phyloP scores from a whole-genome alignment of 2,888 invertebrate species.

The Cheilosia soror region DNA sequence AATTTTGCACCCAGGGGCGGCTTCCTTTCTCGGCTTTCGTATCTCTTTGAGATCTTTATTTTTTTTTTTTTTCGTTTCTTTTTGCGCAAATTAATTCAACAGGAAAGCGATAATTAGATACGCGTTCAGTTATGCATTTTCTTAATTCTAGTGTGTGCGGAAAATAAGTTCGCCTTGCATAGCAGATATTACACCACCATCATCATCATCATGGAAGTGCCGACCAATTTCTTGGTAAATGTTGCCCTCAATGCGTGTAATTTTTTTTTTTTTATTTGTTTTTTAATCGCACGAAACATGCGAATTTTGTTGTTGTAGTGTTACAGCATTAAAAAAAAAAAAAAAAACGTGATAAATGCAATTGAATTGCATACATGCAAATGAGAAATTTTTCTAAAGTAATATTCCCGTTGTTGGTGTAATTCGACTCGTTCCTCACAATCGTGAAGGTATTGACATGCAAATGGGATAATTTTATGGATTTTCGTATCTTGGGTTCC shows the following conservation, averaged over 20 bases:
- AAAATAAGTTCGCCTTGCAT: not conserved
- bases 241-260: conserved; percentile 16
- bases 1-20: conserved; percentile 19
- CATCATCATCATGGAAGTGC: conserved; percentile 3
- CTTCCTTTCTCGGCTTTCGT: conserved; percentile 9
- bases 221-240: conserved; percentile 20
- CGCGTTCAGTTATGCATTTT: conserved; percentile 50
- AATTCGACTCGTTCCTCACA: not conserved
- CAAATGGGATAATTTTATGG: not conserved
- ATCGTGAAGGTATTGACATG: not conserved
- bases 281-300: conserved; percentile 24
- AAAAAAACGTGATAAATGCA: not conserved
- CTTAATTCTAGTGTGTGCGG: conserved; percentile 16
- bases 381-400: too few relatives aligned
- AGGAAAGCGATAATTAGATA: conserved; percentile 53
- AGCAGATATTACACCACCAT: conserved; percentile 11
- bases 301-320: conserved; percentile 3
- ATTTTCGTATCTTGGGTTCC: not conserved
- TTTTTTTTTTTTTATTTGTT: conserved; percentile 6
- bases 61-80: conserved; percentile 2
- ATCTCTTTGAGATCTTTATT: conserved; percentile 28
- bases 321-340: not conserved
- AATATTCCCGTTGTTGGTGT: conserved; percentile 1
- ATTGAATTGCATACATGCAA: conserved; percentile 7
- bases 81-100: conserved; percentile 18